Base-by-base conservation (phyloP, 2,888 invertebrate species). In the Apamea crenata region DNA sequence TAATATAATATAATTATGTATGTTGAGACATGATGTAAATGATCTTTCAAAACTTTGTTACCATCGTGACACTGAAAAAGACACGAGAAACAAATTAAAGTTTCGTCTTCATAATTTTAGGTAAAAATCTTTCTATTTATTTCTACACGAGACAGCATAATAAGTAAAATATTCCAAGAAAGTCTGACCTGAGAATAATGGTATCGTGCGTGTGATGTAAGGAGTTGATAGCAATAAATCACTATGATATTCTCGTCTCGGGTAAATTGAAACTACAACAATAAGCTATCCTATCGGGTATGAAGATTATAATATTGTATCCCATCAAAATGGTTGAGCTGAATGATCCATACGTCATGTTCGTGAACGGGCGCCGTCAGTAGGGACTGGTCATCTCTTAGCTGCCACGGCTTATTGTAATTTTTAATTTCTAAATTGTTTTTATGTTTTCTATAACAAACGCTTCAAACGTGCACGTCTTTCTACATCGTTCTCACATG, bases 181-280 rank as follows among this genome's bases (percentile, higher is more conserved):
- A 47, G n/a, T 63, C 32, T 70, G 25, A 56, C 70, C 56, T 74
- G 36, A n/a, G 16, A 85, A 74, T 81, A 85, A 85, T 81, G 29
- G 36, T 61, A 59, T 36, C 59, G 29, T 61, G 70, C 47, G 40
- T 61, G 67, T 25, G 70, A 61, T 84, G 40, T 53, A 10, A 6
- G 36, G n/a, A 47, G 44, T 32, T n/a, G 74, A 67, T 80, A 36
- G 36, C 76, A 82, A 86, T 86, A 86, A 72, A 86, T 86, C 68
- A 65, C 18, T 47, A 44, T 65, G 76, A 70, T 71, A 81, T 81
- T 63, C 70, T 63, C 14, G 44, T 66, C 50, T 76, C 14, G 65
- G n/a, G 72, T 83, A 61, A 73, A 83, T 83, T 76, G 72, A 63
- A 77, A 69, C 32, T 56, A 71, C 18, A 63, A 59, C 21, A 80